phyloP scores from a whole-genome alignment of 1,140 invertebrate species.

The Ips typographus region DNA sequence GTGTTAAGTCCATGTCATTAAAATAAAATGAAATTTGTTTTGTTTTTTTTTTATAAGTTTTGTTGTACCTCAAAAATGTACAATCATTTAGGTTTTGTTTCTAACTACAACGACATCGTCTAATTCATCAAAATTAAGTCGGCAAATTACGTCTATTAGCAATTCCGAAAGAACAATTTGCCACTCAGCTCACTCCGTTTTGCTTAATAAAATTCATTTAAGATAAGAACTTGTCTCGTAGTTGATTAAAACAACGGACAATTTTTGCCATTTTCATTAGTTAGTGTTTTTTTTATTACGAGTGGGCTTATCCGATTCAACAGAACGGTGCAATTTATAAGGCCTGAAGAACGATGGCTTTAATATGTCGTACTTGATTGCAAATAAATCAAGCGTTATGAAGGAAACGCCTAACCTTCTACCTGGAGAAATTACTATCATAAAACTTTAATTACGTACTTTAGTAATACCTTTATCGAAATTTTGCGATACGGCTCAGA shows the following conservation, averaged over 20 bases:
- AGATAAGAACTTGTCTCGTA: not conserved
- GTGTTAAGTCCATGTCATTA: no score
- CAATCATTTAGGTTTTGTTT: no score
- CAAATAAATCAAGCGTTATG: not conserved
- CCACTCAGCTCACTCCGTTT: not conserved
- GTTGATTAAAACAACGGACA: not conserved
- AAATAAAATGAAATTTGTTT: no score
- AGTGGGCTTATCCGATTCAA: no score
- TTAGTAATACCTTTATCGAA: not conserved
- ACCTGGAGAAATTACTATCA: slow-evolving; percentile 2
- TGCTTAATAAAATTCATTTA: slow-evolving; percentile 7
- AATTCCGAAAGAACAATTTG: not conserved
- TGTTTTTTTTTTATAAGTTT: no score
- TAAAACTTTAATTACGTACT: slow-evolving; percentile 2
- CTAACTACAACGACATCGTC: not conserved
- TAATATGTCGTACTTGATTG: not conserved
- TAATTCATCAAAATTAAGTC: not conserved
- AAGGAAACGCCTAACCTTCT: not conserved
- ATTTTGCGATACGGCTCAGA: not conserved
- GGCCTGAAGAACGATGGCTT: no score
- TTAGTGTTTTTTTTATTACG: no score
- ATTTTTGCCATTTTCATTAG: no score
- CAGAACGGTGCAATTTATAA: no score
- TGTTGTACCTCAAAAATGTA: no score
- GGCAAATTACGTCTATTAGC: not conserved